These are phyloP conservation scores for Apotomis betuletana DNA, from an alignment of 2,888 invertebrate genomes.

Conservation along the genomic window DNA sequence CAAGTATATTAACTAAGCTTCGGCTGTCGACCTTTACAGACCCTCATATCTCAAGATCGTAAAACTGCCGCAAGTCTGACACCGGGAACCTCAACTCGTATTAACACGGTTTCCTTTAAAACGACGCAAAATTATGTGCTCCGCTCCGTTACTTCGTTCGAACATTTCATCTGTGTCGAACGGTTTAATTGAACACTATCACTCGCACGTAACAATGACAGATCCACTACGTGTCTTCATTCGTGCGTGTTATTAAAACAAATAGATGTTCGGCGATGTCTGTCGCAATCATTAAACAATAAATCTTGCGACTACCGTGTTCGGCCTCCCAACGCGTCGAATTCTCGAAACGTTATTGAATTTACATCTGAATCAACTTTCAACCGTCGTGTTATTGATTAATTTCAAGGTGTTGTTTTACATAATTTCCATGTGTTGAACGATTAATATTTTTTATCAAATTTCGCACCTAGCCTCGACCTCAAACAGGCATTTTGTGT, in stretches of 20 bases:
- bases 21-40: slow-evolving; percentile 63
- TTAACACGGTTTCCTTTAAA: slow-evolving; percentile 41
- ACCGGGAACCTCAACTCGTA: slow-evolving; percentile 46
- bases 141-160: neutral
- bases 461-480: slow-evolving; percentile 28
- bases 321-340: slow-evolving; percentile 53
- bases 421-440: slow-evolving; percentile 45
- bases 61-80: slow-evolving; percentile 48
- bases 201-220: slow-evolving; percentile 18
- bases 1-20: slow-evolving; percentile 68
- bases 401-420: slow-evolving; percentile 47
- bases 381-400: slow-evolving; percentile 31
- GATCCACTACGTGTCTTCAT: slow-evolving; percentile 28
- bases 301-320: slow-evolving; percentile 58
- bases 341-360: slow-evolving; percentile 45
- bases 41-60: slow-evolving; percentile 57
- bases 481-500: slow-evolving; percentile 56
- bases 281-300: slow-evolving; percentile 70
- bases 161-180: slow-evolving; percentile 29
- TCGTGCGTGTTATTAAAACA: slow-evolving; percentile 63
- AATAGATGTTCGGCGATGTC: slow-evolving; percentile 64
- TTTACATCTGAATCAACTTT: slow-evolving; percentile 38
- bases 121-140: slow-evolving; percentile 13
- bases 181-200: slow-evolving; percentile 30
- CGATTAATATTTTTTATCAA: slow-evolving; percentile 25